Percentiles rank a stretch among this genome's conserved stretches.
These are phyloP conservation scores for Stenodema calcarata DNA, from an alignment of 2,888 invertebrate genomes.

Conservation along the genomic window DNA sequence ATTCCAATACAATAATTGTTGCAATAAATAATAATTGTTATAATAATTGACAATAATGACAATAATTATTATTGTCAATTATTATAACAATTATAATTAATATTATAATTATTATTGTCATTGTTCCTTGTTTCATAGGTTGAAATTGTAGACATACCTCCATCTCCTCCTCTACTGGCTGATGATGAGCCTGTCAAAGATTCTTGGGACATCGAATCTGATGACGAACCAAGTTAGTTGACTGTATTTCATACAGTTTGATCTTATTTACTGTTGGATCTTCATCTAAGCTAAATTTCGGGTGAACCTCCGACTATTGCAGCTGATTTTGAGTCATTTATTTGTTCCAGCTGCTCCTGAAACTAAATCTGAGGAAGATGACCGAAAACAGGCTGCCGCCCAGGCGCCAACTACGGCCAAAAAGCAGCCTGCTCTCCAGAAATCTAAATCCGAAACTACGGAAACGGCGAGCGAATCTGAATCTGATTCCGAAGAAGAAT, in stretches of 20 bases:
- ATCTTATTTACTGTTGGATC: not conserved
- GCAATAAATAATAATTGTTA: too few relatives aligned
- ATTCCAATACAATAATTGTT: too few relatives aligned
- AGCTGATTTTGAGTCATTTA: not conserved
- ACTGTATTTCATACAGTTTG: not conserved
- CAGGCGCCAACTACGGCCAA: not conserved
- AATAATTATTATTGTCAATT: too few relatives aligned
- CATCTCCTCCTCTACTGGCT: constrained; percentile 30
- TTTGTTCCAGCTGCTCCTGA: not conserved
- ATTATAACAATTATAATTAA: too few relatives aligned
- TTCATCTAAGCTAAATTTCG: not conserved
- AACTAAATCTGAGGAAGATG: constrained; percentile 17
- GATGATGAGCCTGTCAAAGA: constrained; percentile 74
- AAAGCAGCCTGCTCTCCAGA: constrained; percentile 21
- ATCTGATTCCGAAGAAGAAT: constrained; percentile 61
- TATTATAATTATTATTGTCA: too few relatives aligned
- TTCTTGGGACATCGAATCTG: constrained; percentile 83
- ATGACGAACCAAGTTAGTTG: constrained; percentile 64
- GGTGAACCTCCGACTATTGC: not conserved
- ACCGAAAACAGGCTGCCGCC: not conserved
- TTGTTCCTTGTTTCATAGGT: constrained; percentile 62
- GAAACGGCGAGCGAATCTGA: constrained; percentile 40
- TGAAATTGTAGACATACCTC: constrained; percentile 60
- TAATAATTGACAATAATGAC: too few relatives aligned
- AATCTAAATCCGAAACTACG: constrained; percentile 40